phyloP scores from a whole-genome alignment of 2,888 invertebrate species.

The Lycaena phlaeas region DNA sequence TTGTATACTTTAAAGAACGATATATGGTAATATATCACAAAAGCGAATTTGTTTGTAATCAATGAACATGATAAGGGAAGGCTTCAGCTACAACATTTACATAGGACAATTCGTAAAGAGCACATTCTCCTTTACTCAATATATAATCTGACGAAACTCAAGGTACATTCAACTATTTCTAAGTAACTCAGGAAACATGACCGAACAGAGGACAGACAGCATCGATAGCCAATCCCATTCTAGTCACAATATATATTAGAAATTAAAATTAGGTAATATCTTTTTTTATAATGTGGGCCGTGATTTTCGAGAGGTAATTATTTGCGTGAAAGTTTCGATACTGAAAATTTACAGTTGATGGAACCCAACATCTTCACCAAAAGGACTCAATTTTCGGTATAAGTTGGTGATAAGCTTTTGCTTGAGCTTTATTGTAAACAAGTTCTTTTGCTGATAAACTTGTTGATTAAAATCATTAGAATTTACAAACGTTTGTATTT shows the following conservation, averaged over 20 bases:
- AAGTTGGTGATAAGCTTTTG: no score
- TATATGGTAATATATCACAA: neutral
- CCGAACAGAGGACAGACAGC: conserved; percentile 1
- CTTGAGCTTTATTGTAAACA: no score
- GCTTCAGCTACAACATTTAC: conserved; percentile 39
- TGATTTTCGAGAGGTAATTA: no score
- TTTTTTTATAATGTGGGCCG: neutral
- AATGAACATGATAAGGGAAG: conserved; percentile 10
- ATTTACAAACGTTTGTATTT: no score
- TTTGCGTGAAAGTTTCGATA: no score
- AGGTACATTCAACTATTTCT: conserved; percentile 3
- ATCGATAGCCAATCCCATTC: neutral
- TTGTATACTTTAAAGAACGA: no score
- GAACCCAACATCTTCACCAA: no score
- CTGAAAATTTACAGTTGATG: no score
- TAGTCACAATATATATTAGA: conserved; percentile 4
- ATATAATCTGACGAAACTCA: conserved; percentile 4
- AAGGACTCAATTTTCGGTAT: no score
- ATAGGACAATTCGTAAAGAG: conserved; percentile 29
- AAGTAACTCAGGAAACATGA: conserved; percentile 3
- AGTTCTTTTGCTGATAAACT: no score
- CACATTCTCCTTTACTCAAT: conserved; percentile 12
- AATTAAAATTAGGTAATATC: neutral
- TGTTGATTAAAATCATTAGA: no score
- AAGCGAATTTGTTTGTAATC: neutral